Conservation (phyloP, 2,888 invertebrate species). For the Callosobruchus maculatus region DNA sequence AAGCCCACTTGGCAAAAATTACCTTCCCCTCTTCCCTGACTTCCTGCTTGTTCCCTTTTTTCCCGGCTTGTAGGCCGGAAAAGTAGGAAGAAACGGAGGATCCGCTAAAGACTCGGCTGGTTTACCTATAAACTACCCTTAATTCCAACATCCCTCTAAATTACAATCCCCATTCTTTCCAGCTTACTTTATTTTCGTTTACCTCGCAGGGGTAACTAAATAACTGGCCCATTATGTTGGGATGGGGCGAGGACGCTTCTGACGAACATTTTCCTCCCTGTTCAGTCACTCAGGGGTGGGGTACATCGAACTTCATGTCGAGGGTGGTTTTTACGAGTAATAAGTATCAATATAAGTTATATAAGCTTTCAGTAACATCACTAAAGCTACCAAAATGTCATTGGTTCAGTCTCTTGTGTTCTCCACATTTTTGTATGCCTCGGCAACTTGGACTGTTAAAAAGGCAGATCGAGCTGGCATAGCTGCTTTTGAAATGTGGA, state of each 20-base stretch:
- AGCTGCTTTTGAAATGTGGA: too few relatives aligned
- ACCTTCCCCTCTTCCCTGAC: background rate
- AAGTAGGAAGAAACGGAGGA: conserved; percentile 31
- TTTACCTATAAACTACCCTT: conserved; percentile 54
- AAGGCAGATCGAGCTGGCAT: too few relatives aligned
- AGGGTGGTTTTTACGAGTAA: too few relatives aligned
- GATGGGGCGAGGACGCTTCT: conserved; percentile 34
- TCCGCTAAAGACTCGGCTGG: conserved; percentile 48
- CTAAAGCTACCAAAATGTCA: too few relatives aligned
- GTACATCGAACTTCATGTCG: background rate
- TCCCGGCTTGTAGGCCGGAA: conserved; percentile 5
- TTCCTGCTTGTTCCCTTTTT: background rate
- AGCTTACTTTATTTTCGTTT: conserved; percentile 51
- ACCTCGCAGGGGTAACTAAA: conserved; percentile 47
- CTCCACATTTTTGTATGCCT: too few relatives aligned
- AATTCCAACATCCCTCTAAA: conserved; percentile 54
- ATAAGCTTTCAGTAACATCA: too few relatives aligned
- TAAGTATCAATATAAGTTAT: too few relatives aligned
- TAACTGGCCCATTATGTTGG: conserved; percentile 51
- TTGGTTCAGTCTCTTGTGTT: too few relatives aligned
- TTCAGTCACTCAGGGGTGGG: conserved; percentile 19
- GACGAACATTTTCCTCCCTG: conserved; percentile 28
- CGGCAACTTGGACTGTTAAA: too few relatives aligned
- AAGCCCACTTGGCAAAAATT: background rate
- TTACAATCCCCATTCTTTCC: conserved; percentile 53